A percentile compares a stretch with the other conserved stretches of the same genome.
These are phyloP conservation scores for Darevskia nairensis DNA, from an alignment of 2,797 vertebrate genomes.

Conservation along the genomic window DNA sequence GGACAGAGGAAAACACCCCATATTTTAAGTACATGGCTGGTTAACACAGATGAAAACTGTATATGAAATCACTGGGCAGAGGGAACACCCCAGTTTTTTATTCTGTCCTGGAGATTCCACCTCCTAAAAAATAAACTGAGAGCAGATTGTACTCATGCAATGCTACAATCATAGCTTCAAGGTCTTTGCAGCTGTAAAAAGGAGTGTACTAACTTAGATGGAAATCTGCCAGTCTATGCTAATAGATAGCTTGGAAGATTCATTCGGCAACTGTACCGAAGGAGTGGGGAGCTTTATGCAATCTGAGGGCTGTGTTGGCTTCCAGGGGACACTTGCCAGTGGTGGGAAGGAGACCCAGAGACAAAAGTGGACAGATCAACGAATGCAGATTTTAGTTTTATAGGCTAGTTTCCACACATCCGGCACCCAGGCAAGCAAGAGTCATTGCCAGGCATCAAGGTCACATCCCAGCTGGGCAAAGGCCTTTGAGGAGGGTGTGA, in stretches of 20 bases:
- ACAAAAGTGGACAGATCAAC: too few species aligned
- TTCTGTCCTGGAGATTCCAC: background rate
- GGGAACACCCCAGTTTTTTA: background rate
- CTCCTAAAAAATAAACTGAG: background rate
- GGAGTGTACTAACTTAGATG: background rate
- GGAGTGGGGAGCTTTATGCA: too few species aligned
- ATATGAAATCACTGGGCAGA: background rate
- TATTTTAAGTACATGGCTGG: background rate
- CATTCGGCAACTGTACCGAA: background rate
- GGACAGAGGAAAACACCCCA: background rate
- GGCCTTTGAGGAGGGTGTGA: too few species aligned
- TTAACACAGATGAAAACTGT: conserved; percentile 13
- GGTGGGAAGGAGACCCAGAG: too few species aligned
- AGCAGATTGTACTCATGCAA: background rate
- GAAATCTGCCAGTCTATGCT: background rate
- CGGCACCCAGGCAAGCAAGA: too few species aligned
- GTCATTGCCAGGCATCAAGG: too few species aligned
- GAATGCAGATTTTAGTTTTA: too few species aligned
- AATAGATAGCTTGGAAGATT: background rate
- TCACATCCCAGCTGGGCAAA: too few species aligned
- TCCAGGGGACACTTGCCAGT: too few species aligned
- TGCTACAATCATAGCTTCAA: background rate
- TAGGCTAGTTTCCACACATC: too few species aligned
- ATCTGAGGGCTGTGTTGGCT: too few species aligned
- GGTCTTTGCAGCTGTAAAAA: background rate